Evolutionary conservation across 1,140 invertebrate species (phyloP).

Genomic region (Drosophila pandora): DNA sequence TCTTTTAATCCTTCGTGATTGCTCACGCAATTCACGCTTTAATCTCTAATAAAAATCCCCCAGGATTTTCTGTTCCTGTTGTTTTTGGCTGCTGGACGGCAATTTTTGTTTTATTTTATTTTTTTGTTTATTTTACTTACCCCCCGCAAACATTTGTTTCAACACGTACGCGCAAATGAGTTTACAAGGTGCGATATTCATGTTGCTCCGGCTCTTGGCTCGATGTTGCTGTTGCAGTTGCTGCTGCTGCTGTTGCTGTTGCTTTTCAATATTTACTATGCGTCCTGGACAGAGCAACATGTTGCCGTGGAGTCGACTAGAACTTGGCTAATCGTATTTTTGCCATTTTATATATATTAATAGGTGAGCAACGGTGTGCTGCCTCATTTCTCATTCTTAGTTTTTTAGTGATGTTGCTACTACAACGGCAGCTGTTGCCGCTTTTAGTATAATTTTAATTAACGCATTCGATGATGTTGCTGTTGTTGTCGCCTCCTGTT

Average conservation of each 20-base stretch:
- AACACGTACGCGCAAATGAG: conserved; percentile 83
- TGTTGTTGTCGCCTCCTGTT: conserved; percentile 53
- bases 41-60: conserved; percentile 23
- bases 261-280: conserved; percentile 78
- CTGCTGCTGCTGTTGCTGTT: conserved; percentile 49
- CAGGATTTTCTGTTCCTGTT: conserved; percentile 34
- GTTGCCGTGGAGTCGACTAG: conserved; percentile 44
- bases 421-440: conserved; percentile 26
- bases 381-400: conserved; percentile 31
- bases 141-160: conserved; percentile 83
- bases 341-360: conserved; percentile 79
- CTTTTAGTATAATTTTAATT: conserved; percentile 74
- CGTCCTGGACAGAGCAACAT: conserved; percentile 65
- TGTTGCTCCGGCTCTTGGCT: conserved; percentile 57
- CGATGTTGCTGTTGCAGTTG: conserved; percentile 59
- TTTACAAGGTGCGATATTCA: conserved; percentile 83
- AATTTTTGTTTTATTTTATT: conserved; percentile 41
- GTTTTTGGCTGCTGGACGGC: conserved; percentile 37
- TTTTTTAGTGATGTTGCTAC: conserved; percentile 36
- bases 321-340: conserved; percentile 75
- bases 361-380: conserved; percentile 57
- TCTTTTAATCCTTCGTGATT: conserved; percentile 8
- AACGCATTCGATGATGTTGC: conserved; percentile 65
- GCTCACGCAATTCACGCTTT: conserved; percentile 21
- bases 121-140: conserved; percentile 49